Percentiles rank a stretch among this genome's conserved stretches.
Evolutionary conservation across 2,888 invertebrate species (phyloP).

Genomic region (Andrena haemorrhoa): DNA sequence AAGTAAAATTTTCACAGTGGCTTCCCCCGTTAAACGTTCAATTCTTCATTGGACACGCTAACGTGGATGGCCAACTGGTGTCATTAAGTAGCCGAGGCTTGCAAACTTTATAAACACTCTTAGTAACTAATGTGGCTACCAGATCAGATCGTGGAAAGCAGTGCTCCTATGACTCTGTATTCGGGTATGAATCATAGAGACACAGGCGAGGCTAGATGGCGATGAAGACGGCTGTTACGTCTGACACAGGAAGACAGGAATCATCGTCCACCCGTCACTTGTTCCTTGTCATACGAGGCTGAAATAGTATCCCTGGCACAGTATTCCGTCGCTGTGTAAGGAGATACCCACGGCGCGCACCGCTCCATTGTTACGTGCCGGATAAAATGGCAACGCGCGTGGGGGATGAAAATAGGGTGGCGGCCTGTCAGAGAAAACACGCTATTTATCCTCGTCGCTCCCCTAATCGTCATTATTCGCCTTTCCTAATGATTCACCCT

Average conservation of each 20-base stretch:
- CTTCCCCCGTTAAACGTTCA: not conserved
- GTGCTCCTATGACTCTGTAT: not conserved
- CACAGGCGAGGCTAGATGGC: constrained; percentile 20
- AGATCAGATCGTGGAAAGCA: not conserved
- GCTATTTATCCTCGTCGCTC: constrained; percentile 2
- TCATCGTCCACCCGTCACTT: constrained; percentile 34
- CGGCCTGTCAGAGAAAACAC: not conserved
- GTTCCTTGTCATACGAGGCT: constrained; percentile 25
- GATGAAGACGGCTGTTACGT: constrained; percentile 26
- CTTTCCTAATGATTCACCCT: not conserved
- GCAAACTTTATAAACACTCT: not conserved
- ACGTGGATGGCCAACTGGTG: not conserved
- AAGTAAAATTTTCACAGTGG: no score
- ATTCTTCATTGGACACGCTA: not conserved
- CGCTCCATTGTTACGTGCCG: constrained; percentile 38
- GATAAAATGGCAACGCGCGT: constrained; percentile 29
- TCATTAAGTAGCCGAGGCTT: not conserved
- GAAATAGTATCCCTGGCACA: constrained; percentile 39
- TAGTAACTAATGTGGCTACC: not conserved
- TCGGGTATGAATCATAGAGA: constrained; percentile 21
- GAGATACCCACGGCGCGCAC: constrained; percentile 12
- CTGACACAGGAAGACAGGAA: constrained; percentile 41
- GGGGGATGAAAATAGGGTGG: constrained; percentile 15
- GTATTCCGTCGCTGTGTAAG: constrained; percentile 27
- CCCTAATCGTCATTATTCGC: not conserved